phyloP scores from a whole-genome alignment of 2,797 vertebrate species.

The Eupleurogrammus muticus region DNA sequence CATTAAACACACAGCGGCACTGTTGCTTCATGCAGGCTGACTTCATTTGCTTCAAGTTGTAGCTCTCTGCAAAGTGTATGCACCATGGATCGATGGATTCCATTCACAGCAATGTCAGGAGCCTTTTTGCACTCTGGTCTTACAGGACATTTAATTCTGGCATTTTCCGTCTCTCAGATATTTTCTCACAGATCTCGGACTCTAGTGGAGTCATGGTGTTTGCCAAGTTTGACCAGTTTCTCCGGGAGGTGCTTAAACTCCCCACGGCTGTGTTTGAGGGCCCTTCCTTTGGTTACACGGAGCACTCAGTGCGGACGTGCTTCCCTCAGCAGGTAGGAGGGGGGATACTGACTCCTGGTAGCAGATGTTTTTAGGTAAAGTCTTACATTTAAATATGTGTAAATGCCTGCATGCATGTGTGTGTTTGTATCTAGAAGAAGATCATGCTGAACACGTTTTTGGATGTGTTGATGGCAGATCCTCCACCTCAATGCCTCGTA shows the following conservation, averaged over 20 bases:
- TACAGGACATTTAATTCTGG: conserved; percentile 19
- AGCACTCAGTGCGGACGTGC: conserved; percentile 92
- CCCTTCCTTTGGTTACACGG: conserved; percentile 96
- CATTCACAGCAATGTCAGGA: conserved; percentile 46
- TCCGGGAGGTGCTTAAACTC: conserved; percentile 93
- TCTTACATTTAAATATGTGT: not conserved
- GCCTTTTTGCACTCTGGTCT: not conserved
- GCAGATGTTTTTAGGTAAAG: no score
- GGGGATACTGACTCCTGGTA: not conserved
- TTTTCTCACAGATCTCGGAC: conserved; percentile 98
- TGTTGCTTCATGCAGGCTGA: conserved; percentile 39
- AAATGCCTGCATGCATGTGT: conserved; percentile 20
- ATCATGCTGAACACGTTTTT: conserved; percentile 95
- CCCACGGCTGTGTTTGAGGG: conserved; percentile 98
- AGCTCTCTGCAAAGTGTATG: not conserved
- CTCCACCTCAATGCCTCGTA: conserved; percentile 98
- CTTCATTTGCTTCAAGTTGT: conserved; percentile 7
- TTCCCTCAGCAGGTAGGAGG: conserved; percentile 94
- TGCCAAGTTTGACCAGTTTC: conserved; percentile 94
- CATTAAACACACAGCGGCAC: conserved; percentile 54
- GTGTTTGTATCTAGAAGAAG: conserved; percentile 91
- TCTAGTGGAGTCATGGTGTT: conserved; percentile 92
- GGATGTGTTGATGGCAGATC: conserved; percentile 96
- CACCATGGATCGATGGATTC: conserved; percentile 31
- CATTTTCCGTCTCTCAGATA: conserved; percentile 83